A percentile compares a stretch with the other conserved stretches of the same genome.
Evolutionary conservation across 1,140 invertebrate species (phyloP).

Genomic region (Cydia strobilella): DNA sequence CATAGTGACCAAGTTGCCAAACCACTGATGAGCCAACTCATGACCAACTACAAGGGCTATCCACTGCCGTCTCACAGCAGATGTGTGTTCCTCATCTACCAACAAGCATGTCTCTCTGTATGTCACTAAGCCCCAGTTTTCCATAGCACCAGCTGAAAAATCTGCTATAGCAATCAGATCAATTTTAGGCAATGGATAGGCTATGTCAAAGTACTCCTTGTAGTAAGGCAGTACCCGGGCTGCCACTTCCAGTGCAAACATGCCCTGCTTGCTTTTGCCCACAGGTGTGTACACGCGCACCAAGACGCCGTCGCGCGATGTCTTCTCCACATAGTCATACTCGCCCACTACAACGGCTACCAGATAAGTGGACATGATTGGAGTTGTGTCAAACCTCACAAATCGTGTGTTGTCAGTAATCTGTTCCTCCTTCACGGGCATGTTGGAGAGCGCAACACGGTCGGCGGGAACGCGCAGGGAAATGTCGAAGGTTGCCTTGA

Average conservation of each 20-base stretch:
- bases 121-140: constrained; percentile 93
- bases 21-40: constrained; percentile 95
- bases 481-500: constrained; percentile 97
- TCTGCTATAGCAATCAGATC: constrained; percentile 97
- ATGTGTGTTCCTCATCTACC: constrained; percentile 92
- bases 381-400: constrained; percentile 91
- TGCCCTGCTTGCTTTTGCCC: constrained; percentile 95
- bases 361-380: constrained; percentile 98
- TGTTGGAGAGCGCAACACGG: constrained; percentile 94
- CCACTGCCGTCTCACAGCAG: constrained; percentile 90
- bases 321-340: constrained; percentile 95
- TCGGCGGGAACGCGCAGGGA: constrained; percentile 89
- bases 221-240: constrained; percentile 94
- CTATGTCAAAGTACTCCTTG: constrained; percentile 96
- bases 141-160: constrained; percentile 96
- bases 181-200: constrained; percentile 97
- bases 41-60: constrained; percentile 94
- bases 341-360: constrained; percentile 96
- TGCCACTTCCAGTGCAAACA: constrained; percentile 94
- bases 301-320: constrained; percentile 88
- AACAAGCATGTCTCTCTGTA: constrained; percentile 90
- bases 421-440: constrained; percentile 87
- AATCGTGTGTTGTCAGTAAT: constrained; percentile 78
- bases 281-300: constrained; percentile 96
- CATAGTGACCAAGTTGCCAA: constrained; percentile 95